phyloP scores from a whole-genome alignment of 2,113 vertebrate species.

The Coptodon rendalli region DNA sequence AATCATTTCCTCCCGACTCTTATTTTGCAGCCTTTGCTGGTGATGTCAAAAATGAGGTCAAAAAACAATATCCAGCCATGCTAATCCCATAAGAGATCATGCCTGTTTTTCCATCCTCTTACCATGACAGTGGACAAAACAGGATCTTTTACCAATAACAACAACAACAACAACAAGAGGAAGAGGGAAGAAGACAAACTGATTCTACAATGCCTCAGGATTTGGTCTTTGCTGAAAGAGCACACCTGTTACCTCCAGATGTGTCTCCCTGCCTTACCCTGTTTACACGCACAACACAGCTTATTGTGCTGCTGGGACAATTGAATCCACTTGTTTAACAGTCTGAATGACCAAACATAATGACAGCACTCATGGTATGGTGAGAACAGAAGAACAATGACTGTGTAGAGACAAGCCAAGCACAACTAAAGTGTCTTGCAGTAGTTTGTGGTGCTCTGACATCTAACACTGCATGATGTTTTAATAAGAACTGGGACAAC shows the following conservation, averaged over 20 bases:
- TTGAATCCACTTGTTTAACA: conserved; percentile 40
- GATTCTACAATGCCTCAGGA: neutral
- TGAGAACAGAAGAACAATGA: conserved; percentile 43
- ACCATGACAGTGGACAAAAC: conserved; percentile 24
- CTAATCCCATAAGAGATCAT: conserved; percentile 53
- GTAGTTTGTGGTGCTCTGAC: neutral
- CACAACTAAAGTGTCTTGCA: neutral
- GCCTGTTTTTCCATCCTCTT: conserved; percentile 47
- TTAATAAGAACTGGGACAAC: neutral
- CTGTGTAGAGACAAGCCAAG: neutral
- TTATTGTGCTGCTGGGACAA: conserved; percentile 50
- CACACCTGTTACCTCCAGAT: conserved; percentile 60
- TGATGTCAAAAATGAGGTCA: conserved; percentile 48
- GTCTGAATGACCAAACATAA: conserved; percentile 54
- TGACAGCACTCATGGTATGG: conserved; percentile 21
- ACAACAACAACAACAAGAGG: neutral
- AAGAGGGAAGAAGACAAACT: neutral
- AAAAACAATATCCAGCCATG: conserved; percentile 43
- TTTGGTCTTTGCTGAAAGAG: neutral
- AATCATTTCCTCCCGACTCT: neutral
- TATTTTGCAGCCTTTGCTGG: neutral
- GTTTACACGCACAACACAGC: conserved; percentile 29
- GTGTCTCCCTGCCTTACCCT: conserved; percentile 22
- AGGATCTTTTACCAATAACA: conserved; percentile 22
- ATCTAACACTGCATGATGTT: neutral